Evolutionary conservation across 2,797 vertebrate species (phyloP), one percentile per base, ranked within the genome.

Genomic region (Rhyacichthys aspro): DNA sequence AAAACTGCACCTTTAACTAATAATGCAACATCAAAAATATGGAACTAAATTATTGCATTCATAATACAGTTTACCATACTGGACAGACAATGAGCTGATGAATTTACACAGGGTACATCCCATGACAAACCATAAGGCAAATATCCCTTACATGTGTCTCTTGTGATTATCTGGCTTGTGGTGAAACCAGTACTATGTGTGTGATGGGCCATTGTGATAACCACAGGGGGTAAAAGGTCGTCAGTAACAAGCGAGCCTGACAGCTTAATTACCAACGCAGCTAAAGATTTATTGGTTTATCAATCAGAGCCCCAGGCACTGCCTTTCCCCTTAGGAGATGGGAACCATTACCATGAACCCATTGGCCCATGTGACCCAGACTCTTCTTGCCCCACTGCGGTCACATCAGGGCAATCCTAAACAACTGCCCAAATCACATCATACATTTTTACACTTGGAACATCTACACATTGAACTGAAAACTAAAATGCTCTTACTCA

Each of bases 271-370:
- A 96, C 94, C 91, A 93, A 94, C 90, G 91, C 90, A 90, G 90
- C 94, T 94, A 96, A 95, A 95, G 95, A 97, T 97, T 95, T 96
- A 96, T 95, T 94, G 95, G 95, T 96, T 96, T 96, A 96, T 96
- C 95, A 96, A 95, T 97, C 92, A 94, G 90, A 66, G 91, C 94
- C 92, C 83, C 68, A 3, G 92, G 95, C 91, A 57, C 84, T 91
- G 88, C 88, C 86, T 92, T 86, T 90, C 90, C 94, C 92, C 86
- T 85, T 86, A 89, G 93, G 88, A 87, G 87, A 92, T 42, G 57
- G 88, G 89, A 89, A 90, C 92, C 94, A 93, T 95, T 94, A 92
- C 90, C 89, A 87, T 87, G 89, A 94, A 94, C 92, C 86, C 90
- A 81, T 88, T 93, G 87, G 85, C 82, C 74, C 82, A 82, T 81